Conservation (phyloP, 2,888 invertebrate species). For the Luffia ferchaultella region DNA sequence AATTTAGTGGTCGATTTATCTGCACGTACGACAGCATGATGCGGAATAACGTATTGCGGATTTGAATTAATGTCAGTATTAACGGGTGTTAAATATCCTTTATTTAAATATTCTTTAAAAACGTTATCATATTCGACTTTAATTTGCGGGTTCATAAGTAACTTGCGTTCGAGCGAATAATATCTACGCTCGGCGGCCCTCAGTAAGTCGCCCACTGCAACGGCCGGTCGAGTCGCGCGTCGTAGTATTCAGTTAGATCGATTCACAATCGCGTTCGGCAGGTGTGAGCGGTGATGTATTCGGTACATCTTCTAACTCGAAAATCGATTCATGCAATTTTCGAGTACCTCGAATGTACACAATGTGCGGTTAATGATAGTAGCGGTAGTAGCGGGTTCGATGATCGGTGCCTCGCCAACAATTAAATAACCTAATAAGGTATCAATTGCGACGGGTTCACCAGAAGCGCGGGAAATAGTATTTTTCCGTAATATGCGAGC, state of each 20-base stretch:
- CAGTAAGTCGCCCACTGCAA: not conserved
- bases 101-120: not conserved
- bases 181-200: not conserved
- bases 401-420: not conserved
- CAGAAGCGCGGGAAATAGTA: not conserved
- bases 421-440: not conserved
- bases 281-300: not conserved
- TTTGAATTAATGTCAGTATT: not conserved
- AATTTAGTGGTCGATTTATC: conserved; percentile 3
- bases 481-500: not conserved
- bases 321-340: not conserved
- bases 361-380: not conserved
- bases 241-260: not conserved
- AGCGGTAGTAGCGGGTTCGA: too few relatives aligned
- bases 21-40: conserved; percentile 2
- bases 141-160: not conserved
- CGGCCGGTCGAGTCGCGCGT: not conserved
- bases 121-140: conserved; percentile 2
- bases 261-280: not conserved
- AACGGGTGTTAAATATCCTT: not conserved
- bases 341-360: not conserved
- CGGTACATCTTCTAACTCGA: not conserved
- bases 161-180: conserved; percentile 2
- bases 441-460: conserved; percentile 2
- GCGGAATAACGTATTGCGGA: conserved; percentile 2